Percentiles rank a stretch among this genome's conserved stretches.
Evolutionary conservation across 1,140 invertebrate genomes (phyloP).

Genomic region (Zaprionus tsacasi): DNA sequence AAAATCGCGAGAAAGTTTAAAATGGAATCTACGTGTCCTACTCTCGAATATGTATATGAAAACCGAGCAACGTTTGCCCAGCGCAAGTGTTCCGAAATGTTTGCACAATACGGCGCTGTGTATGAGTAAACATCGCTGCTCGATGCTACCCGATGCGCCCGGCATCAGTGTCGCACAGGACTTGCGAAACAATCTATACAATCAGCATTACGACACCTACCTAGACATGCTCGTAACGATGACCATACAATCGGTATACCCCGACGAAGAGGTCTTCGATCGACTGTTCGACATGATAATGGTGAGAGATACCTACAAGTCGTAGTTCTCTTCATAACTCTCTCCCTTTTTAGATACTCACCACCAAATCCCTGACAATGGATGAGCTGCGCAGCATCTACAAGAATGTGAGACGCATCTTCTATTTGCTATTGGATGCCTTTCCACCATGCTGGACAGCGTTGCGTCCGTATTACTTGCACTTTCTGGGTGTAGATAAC

Average conservation of each 20-base stretch:
- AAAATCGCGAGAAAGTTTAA: conserved; percentile 33
- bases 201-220: conserved; percentile 64
- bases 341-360: conserved; percentile 39
- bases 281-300: conserved; percentile 60
- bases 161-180: conserved; percentile 46
- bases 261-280: conserved; percentile 56
- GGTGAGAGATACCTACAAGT: conserved; percentile 21
- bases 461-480: conserved; percentile 59
- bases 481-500: conserved; percentile 35
- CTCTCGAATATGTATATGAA: conserved; percentile 69
- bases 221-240: conserved; percentile 59
- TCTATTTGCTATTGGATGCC: conserved; percentile 57
- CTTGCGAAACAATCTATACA: conserved; percentile 48
- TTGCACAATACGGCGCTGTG: conserved; percentile 57
- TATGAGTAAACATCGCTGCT: conserved; percentile 51
- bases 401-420: conserved; percentile 48
- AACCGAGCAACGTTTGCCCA: conserved; percentile 51
- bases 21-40: conserved; percentile 54
- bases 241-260: conserved; percentile 58
- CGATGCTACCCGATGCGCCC: conserved; percentile 60
- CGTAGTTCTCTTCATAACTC: neutral
- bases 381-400: conserved; percentile 47
- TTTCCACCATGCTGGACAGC: conserved; percentile 72
- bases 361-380: conserved; percentile 41
- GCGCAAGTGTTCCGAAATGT: conserved; percentile 56